Conservation (phyloP, 1,140 invertebrate species). For the Drosophila mojavensis region DNA sequence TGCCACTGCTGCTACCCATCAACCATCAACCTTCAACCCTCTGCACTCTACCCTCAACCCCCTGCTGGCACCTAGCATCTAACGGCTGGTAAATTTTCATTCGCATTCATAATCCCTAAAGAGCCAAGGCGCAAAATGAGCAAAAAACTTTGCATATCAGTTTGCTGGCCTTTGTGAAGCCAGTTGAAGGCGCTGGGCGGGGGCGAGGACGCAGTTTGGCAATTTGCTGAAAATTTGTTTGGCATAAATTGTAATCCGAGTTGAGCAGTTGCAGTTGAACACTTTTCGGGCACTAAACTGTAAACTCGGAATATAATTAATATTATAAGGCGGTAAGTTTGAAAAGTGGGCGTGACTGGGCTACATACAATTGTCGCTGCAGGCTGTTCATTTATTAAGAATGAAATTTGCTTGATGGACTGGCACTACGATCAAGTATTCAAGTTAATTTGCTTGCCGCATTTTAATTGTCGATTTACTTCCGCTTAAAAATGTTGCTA, state of each 20-base stretch:
- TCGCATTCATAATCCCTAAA: slow-evolving; percentile 53
- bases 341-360: not conserved
- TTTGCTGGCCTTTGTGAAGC: not conserved
- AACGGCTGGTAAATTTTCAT: slow-evolving; percentile 46
- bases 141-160: slow-evolving; percentile 48
- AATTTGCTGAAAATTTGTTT: slow-evolving; percentile 54
- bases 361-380: not conserved
- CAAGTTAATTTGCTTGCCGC: no score
- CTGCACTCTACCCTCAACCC: not conserved
- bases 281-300: slow-evolving; percentile 48
- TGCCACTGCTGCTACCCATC: not conserved
- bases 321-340: slow-evolving; percentile 26
- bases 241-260: slow-evolving; percentile 52
- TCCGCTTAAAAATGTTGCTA: no score
- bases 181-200: not conserved
- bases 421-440: no score
- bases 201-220: slow-evolving; percentile 1
- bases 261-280: slow-evolving; percentile 52
- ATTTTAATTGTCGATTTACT: no score
- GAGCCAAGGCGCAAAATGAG: slow-evolving; percentile 43
- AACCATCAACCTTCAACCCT: not conserved
- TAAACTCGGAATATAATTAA: slow-evolving; percentile 39
- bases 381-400: not conserved
- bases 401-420: no score
- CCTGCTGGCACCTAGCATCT: slow-evolving; percentile 1